Base-by-base conservation (phyloP, 2,797 vertebrate species). In the Microctenopoma stevenorrisi region DNA sequence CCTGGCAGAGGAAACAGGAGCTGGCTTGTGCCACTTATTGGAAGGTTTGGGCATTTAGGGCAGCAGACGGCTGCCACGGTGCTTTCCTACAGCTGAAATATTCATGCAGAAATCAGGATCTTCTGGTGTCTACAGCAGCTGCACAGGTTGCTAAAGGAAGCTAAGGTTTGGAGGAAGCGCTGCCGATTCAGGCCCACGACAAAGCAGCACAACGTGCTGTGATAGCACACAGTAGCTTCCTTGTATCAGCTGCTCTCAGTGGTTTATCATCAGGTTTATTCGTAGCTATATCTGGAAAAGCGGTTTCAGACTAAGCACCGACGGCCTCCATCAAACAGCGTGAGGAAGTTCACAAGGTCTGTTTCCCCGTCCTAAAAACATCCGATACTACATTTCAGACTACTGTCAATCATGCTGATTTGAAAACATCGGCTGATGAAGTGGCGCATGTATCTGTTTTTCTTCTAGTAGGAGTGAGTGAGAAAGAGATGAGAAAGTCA, bases 31-130 rank as follows among this genome's bases (percentile, higher is more conserved):
- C n/a, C 70, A 55, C 79, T 79, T 78, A 71, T 76, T 14, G 2
- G 40, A 68, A 40, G 68, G 28, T 72, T 70, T 35, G 54, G 53
- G 44, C 40, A 5, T 79, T 81, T 79, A 68, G 37, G 62, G 62
- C 61, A 63, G 83, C 79, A 85, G 78, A 72, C 70, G 76, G 70
- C 69, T 38, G 55, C 62, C 64, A 10, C 52, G 1, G 54, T 5
- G 38, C 64, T 63, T 81, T 81, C 74, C 72, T 64, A 43, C 59
- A 66, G 72, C 76, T 86, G 65, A 88, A 89, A 89, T 87, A 90
- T 85, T 90, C 63, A 87, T 88, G 72, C 58, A 72, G 76, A 76
- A 81, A 83, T 86, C 78, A 63, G 64, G 74, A 57, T 68, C 52
- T 56, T 68, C 54, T n/a, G 56, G 30, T 43, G n/a, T 47, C 49